A percentile compares a stretch with the other conserved stretches of the same genome.
Conservation (phyloP, 2,113 vertebrate genomes). For the Crotalus helleri region DNA sequence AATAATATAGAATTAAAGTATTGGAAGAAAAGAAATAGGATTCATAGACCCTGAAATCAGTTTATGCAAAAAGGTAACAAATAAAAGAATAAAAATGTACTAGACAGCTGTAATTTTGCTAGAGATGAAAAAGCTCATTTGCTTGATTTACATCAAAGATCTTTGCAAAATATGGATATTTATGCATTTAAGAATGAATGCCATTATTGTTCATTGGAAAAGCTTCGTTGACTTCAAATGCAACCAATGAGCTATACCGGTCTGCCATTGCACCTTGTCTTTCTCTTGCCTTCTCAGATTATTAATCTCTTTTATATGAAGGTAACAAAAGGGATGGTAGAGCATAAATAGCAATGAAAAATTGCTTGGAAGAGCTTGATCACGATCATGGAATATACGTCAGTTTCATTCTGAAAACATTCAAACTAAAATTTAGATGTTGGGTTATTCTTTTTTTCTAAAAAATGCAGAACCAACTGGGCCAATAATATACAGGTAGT, state of each 20-base stretch:
- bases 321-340: not conserved
- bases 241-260: not conserved
- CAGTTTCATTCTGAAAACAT: not conserved
- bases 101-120: not conserved
- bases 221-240: not conserved
- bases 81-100: constrained; percentile 10
- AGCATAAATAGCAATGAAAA: not conserved
- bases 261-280: not conserved
- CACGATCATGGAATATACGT: not conserved
- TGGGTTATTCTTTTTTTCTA: not conserved
- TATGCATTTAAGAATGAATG: not conserved
- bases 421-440: not conserved
- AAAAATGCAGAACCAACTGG: constrained; percentile 21
- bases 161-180: constrained; percentile 2
- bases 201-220: not conserved
- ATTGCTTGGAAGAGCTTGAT: not conserved
- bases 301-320: not conserved
- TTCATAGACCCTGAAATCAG: not conserved
- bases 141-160: constrained; percentile 3
- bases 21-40: not conserved
- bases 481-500: not conserved
- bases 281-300: too few species aligned
- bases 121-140: not conserved
- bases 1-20: not conserved
- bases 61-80: not conserved